phyloP scores from a whole-genome alignment of 1,140 invertebrate species.

The Platyscapa corneri region DNA sequence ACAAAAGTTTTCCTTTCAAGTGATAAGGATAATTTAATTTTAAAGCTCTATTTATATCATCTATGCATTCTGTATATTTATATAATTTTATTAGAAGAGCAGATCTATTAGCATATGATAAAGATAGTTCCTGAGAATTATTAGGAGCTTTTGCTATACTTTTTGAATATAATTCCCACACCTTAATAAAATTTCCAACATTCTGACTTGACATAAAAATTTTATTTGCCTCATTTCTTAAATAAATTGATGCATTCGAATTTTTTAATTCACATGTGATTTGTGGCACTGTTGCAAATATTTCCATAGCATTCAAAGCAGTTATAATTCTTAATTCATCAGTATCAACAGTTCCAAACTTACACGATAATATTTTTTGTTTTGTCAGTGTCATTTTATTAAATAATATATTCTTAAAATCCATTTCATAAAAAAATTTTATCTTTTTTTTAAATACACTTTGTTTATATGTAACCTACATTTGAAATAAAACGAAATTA shows the following conservation, averaged over 20 bases:
- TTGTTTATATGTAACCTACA: too few species aligned
- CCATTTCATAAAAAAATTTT: slow-evolving; percentile 31
- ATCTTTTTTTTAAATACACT: not conserved
- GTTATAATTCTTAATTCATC: slow-evolving; percentile 25
- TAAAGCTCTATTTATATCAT: slow-evolving; percentile 67
- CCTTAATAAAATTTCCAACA: slow-evolving; percentile 36
- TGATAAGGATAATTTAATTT: slow-evolving; percentile 59
- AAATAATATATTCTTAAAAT: not conserved
- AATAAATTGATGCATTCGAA: slow-evolving; percentile 46
- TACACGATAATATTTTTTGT: not conserved
- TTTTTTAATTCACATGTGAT: slow-evolving; percentile 46
- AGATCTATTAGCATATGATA: slow-evolving; percentile 82
- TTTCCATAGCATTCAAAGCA: slow-evolving; percentile 18
- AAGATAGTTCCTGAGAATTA: slow-evolving; percentile 75
- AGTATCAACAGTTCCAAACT: slow-evolving; percentile 20
- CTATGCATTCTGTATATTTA: slow-evolving; percentile 78
- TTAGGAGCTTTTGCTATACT: slow-evolving; percentile 77
- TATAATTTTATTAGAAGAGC: slow-evolving; percentile 79
- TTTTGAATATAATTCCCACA: slow-evolving; percentile 76
- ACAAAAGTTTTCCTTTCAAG: slow-evolving; percentile 58
- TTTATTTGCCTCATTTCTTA: slow-evolving; percentile 55
- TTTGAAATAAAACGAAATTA: too few species aligned
- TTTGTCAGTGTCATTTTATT: slow-evolving; percentile 23
- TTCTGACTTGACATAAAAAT: slow-evolving; percentile 47
- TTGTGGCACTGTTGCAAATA: slow-evolving; percentile 46